These are phyloP conservation scores for Cardiocondyla obscurior DNA, from an alignment of 1,140 invertebrate genomes.

Conservation along the genomic window DNA sequence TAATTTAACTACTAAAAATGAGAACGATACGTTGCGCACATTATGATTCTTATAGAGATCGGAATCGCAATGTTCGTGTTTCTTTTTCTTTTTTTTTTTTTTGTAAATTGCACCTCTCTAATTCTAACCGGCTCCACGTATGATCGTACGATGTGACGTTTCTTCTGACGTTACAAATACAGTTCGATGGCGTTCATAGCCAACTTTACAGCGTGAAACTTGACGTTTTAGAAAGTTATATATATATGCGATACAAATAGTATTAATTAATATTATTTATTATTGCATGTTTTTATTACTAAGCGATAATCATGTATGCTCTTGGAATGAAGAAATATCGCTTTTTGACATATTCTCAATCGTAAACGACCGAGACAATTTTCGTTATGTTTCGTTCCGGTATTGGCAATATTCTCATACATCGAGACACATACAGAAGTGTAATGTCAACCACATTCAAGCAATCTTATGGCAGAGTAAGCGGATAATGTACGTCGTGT, in stretches of 20 bases:
- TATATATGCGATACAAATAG: not conserved
- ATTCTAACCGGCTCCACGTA: not conserved
- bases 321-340: not conserved
- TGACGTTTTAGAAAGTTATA: constrained; percentile 9
- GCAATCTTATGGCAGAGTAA: constrained; percentile 23
- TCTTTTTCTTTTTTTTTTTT: too few relatives aligned
- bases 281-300: not conserved
- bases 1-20: too few relatives aligned
- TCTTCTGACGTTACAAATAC: not conserved
- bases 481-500: not conserved
- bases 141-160: constrained; percentile 39
- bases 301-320: not conserved
- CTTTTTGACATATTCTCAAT: not conserved
- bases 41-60: not conserved
- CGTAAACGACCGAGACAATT: not conserved
- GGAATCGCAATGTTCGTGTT: not conserved
- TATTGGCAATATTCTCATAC: not conserved
- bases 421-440: not conserved
- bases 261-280: not conserved
- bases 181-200: not conserved
- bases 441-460: too few relatives aligned
- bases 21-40: not conserved
- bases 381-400: not conserved
- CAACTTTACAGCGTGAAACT: constrained; percentile 1
- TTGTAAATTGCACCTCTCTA: not conserved